Conservation (phyloP, 2,888 invertebrate genomes). For the Gisinianus flammeolus region DNA sequence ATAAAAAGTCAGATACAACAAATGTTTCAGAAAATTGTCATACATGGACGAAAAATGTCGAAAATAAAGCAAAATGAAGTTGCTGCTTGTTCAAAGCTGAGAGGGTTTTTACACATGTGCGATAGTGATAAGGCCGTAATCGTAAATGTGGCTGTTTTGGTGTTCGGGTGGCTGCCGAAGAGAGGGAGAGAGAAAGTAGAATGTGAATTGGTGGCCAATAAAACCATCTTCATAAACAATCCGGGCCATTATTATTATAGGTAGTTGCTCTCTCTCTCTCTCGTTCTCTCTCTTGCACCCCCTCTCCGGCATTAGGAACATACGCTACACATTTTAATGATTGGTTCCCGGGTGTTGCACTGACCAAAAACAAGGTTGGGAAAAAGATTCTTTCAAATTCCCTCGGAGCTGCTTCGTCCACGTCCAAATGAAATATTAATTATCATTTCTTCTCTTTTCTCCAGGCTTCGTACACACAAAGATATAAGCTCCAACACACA, state of each 20-base stretch:
- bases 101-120: not conserved
- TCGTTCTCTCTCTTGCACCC: not conserved
- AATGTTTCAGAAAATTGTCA: no score
- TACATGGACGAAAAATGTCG: no score
- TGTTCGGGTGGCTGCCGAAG: not conserved
- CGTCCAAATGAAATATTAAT: slow-evolving; percentile 49
- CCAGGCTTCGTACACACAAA: no score
- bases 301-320: slow-evolving; percentile 22
- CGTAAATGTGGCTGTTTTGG: not conserved
- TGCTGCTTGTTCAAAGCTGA: not conserved
- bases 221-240: slow-evolving; percentile 59
- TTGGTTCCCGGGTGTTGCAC: not conserved
- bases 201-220: slow-evolving; percentile 52
- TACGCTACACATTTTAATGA: slow-evolving; percentile 30
- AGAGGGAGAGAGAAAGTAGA: no score
- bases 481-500: not conserved
- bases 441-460: slow-evolving; percentile 42
- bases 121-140: not conserved
- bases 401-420: not conserved
- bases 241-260: slow-evolving; percentile 34
- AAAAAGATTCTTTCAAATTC: not conserved
- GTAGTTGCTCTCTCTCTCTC: not conserved
- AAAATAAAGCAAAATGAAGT: no score
- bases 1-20: no score
- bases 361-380: not conserved